phyloP scores from a whole-genome alignment of 2,113 vertebrate genomes.

The Collichthys lucidus region DNA sequence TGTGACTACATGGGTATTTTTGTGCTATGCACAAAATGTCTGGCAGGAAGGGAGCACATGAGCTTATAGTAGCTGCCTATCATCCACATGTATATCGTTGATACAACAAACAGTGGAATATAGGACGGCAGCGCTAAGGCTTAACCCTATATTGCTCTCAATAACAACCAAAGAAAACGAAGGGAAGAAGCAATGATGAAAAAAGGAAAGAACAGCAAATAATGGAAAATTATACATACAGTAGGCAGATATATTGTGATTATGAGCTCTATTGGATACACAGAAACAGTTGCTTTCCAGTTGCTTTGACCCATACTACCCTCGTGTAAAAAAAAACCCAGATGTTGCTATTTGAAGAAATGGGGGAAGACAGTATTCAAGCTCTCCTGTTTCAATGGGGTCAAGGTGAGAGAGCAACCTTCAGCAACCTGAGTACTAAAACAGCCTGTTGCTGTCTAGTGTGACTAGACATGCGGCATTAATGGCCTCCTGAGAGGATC shows the following conservation, averaged over 20 bases:
- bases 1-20: not conserved
- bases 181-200: conserved; percentile 3
- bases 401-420: conserved; percentile 75
- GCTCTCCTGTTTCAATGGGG: conserved; percentile 77
- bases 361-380: conserved; percentile 73
- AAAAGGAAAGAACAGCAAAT: conserved; percentile 36
- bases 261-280: not conserved
- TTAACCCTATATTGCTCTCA: conserved; percentile 52
- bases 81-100: conserved; percentile 26
- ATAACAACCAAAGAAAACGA: conserved; percentile 24
- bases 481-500: conserved; percentile 72
- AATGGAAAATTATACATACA: conserved; percentile 21
- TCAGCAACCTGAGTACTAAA: conserved; percentile 76
- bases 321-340: conserved; percentile 37
- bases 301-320: conserved; percentile 28
- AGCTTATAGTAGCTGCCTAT: conserved; percentile 27
- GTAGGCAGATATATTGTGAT: not conserved
- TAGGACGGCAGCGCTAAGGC: conserved; percentile 20
- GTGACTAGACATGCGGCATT: conserved; percentile 50
- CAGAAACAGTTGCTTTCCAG: conserved; percentile 14
- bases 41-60: not conserved
- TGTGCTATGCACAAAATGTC: not conserved
- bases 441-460: conserved; percentile 69
- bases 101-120: conserved; percentile 63
- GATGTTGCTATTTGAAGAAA: conserved; percentile 76